Conservation (phyloP, 2,113 vertebrate species). For the Casuarius casuarius region DNA sequence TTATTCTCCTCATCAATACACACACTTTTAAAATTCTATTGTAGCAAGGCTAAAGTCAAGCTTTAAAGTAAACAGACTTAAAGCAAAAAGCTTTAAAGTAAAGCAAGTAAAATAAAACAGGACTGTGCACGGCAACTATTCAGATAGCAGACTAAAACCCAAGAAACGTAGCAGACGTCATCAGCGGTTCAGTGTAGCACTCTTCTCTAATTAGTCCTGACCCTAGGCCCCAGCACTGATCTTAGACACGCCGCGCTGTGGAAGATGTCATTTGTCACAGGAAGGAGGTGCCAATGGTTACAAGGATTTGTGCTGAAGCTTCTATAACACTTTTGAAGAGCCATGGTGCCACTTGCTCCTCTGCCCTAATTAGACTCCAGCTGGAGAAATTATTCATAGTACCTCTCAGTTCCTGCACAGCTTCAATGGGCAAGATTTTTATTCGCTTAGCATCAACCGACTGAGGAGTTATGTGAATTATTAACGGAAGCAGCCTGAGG, state of each 20-base stretch:
- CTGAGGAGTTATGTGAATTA: background rate
- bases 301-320: background rate
- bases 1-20: background rate
- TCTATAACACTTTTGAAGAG: background rate
- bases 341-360: background rate
- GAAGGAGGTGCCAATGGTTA: background rate
- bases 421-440: background rate
- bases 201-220: conserved; percentile 40
- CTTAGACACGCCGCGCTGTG: background rate
- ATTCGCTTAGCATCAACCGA: background rate
- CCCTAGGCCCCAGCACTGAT: background rate
- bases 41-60: background rate
- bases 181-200: background rate
- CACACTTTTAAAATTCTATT: background rate
- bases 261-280: background rate
- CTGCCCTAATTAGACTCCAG: background rate
- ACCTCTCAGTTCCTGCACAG: background rate
- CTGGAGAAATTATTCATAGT: background rate
- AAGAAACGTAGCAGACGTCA: background rate
- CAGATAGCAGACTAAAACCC: background rate
- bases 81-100: background rate
- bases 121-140: background rate
- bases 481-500: background rate
- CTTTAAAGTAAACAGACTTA: background rate
- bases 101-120: background rate